Evolutionary conservation across 2,113 vertebrate species (phyloP), one percentile per base, ranked within the genome.

Genomic region (Odontesthes bonariensis): DNA sequence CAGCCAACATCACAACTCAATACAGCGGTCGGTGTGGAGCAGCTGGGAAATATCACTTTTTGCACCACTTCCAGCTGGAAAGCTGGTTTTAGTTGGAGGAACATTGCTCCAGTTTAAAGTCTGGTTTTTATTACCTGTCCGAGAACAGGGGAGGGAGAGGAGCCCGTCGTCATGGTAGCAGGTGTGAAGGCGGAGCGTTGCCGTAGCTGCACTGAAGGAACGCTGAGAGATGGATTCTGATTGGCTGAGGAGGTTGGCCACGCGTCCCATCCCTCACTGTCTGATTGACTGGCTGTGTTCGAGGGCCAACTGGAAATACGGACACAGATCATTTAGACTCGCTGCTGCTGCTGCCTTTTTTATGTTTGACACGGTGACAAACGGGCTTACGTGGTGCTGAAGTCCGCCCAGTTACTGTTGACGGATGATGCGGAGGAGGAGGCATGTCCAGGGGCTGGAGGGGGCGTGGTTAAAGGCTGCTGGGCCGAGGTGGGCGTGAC

Each of bases 331-430:
- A n/a, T 33, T 52, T 7, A 16, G 19, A 69, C 0, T 1, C 1
- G 7, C 20, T 5, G 8, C 1, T 20, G 31, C 22, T 32, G 17
- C 16, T 2, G 13, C 16, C n/a, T n/a, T n/a, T n/a, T 14, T 16
- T 44, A 14, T 16, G 12, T 42, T 42, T 42, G 40, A 17, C 9
- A 22, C 10, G 58, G 3, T 1, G 14, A 32, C 22, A 0, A 49
- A 0, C 1, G 4, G 20, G 94, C 97, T 67, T 91, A 99, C 98
- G 97, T 99, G 85, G 97, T 97, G 92, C 95, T 99, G 92, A 99
- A 99, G 92, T 99, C 98, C 0, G 98, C 98, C 98, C 98, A 99
- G 94, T 99, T 99, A 79, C 95, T 97, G 84, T 96, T 91, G 17
- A 94, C 71, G 17, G 96, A 89, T 27, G 96, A 91, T 0, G 94